Base-by-base conservation (phyloP, 2,888 invertebrate species). In the Apodemia zela region DNA sequence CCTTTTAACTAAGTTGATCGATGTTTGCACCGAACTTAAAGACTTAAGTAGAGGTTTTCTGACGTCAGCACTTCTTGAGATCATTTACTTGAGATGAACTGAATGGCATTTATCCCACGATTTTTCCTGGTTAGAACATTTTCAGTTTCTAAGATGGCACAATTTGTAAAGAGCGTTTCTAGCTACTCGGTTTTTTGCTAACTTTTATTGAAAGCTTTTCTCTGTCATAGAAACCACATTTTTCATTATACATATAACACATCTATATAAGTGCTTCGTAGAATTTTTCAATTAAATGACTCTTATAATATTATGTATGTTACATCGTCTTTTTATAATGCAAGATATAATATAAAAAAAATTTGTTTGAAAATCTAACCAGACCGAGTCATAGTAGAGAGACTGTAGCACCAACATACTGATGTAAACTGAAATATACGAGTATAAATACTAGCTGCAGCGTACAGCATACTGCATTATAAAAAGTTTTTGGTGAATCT, bases 21-120 rank as follows among this genome's bases (percentile, higher is more conserved):
- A 25, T 57, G 54, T 57, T 57, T 57, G 54, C 54, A 29, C 45
- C 45, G 45, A 45, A 25, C 54, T 57, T 57, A 29, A 25, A 29
- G 54, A 57, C 54, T 57, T 57, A 57, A 57, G 54, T 57, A 29
- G 29, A 57, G 29, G 54, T 25, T 15, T 25, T 15, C 54, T 57
- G 54, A 57, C 54, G 54, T 57, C 54, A 57, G 54, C 54, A 57
- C 29, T 29, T 57, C 54, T 57, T 57, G 29, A 57, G 54, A 57
- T 57, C 29, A 25, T 57, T 57, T 57, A 57, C 54, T 57, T 25
- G 54, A 57, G 54, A 57, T 57, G 54, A 61, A 51, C 47, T 49
- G 61, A 49, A 61, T 35, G 45, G 51, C 49, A n/a, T 61, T 61
- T 61, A 47, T 61, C 61, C 33, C 33, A 29, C n/a, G 33, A 61